Evolutionary conservation across 2,888 invertebrate genomes (phyloP), one percentile per base, ranked within the genome.

Genomic region (Nomada fucata): DNA sequence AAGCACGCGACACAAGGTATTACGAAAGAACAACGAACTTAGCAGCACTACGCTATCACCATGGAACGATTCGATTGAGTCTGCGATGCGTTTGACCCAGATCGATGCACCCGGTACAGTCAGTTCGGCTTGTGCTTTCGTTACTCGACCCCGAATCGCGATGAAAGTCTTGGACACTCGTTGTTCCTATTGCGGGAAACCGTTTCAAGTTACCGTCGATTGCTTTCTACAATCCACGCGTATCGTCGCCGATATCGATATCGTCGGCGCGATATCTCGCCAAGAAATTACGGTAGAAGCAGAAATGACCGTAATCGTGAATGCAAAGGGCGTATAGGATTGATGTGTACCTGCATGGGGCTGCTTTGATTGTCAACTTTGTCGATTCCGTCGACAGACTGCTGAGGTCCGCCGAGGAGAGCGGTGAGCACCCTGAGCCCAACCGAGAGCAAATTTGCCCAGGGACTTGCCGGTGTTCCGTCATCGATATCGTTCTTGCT

Each of bases 371-470:
- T 97, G 94, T 98, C 98, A 77, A 98, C 97, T 94, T 98, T 98
- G 94, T 98, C 98, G 93, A 98, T 97, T 77, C 97, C 97, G 92
- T 97, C 97, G 90, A 95, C 94, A 65, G 94, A 96, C 63, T 96
- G 96, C 52, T 95, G 96, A 36, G 95, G 96, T 52, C 96, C 96
- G 69, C 97, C 97, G 76, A 98, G 95, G 88, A 98, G 95, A 53
- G 97, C 97, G 44, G 97, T 97, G 84, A 98, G 95, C 91, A 98
- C 97, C 94, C 97, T 97, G 75, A 98, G 95, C 69, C 98, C 98
- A 93, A 98, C 96, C 10, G 97, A 96, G 69, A 98, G 95, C 36
- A 98, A 95, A 94, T 97, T 97, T 61, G 98, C 96, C 98, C 98
- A 98, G 26, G 98, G 97, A 26, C 98, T 98, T 52, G 96, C 95